Percentiles rank a stretch among this genome's conserved stretches.
phyloP scores from a whole-genome alignment of 92 coral and sea anemone species.

The Scolanthus callimorphus region DNA sequence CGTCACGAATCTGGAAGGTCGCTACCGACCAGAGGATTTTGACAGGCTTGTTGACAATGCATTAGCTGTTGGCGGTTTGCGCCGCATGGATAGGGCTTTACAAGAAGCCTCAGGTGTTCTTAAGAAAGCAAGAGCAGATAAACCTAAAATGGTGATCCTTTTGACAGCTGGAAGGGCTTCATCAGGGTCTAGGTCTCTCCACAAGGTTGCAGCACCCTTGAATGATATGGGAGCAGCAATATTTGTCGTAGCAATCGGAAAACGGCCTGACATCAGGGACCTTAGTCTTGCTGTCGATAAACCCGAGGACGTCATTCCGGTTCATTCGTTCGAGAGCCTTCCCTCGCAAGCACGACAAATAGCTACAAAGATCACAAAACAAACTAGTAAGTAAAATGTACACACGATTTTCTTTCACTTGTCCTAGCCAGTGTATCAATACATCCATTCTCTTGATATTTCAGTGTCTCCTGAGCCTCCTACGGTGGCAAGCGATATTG shows the following conservation, averaged over 20 bases:
- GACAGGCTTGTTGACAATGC: slow-evolving; percentile 44
- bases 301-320: slow-evolving; percentile 29
- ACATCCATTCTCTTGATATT: no score
- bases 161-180: slow-evolving; percentile 76
- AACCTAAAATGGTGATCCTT: slow-evolving; percentile 62
- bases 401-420: background rate
- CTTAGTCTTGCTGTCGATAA: slow-evolving; percentile 52
- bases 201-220: slow-evolving; percentile 45
- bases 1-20: slow-evolving; percentile 44
- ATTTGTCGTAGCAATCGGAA: slow-evolving; percentile 75
- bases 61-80: slow-evolving; percentile 56
- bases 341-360: background rate
- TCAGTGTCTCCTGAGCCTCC: slow-evolving; percentile 15
- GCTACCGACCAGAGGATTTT: slow-evolving; percentile 33
- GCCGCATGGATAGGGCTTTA: slow-evolving; percentile 67
- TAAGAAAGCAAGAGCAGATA: slow-evolving; percentile 37
- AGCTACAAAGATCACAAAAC: slow-evolving; percentile 22
- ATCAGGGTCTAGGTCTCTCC: slow-evolving; percentile 30
- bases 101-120: slow-evolving; percentile 33
- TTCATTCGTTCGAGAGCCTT: background rate
- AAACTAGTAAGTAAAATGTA: slow-evolving; percentile 34
- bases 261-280: slow-evolving; percentile 39
- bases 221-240: slow-evolving; percentile 43
- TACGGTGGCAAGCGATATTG: slow-evolving; percentile 28
- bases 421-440: background rate